A percentile compares a stretch with the other conserved stretches of the same genome.
These are phyloP conservation scores for Eulemur coronatus DNA, from an alignment of 2,797 vertebrate species.

Conservation along the genomic window DNA sequence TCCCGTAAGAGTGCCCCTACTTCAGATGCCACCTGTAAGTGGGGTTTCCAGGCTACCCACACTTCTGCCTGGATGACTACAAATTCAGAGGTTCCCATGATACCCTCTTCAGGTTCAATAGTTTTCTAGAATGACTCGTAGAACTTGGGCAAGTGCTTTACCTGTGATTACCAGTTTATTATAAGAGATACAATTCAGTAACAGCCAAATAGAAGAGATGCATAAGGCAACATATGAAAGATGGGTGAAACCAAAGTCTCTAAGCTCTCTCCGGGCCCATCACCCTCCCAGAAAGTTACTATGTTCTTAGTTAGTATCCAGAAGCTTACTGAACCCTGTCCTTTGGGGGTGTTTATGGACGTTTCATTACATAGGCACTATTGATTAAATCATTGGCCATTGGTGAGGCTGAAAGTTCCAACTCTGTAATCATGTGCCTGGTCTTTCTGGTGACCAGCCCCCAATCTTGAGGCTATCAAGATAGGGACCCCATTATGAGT, in stretches of 20 bases:
- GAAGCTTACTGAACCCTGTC: neutral
- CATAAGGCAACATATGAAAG: neutral
- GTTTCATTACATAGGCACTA: neutral
- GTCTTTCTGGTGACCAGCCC: neutral
- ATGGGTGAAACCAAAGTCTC: neutral
- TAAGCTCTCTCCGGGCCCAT: too few species aligned
- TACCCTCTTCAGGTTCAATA: fast-evolving
- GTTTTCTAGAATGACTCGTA: neutral
- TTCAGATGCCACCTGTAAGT: neutral
- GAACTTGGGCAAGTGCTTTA: neutral
- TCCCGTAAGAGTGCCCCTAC: neutral
- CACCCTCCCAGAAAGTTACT: neutral
- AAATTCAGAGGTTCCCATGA: neutral
- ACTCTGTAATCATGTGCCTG: neutral
- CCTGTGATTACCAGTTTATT: neutral
- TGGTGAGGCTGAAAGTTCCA: neutral
- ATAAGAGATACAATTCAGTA: neutral
- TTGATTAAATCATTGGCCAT: neutral
- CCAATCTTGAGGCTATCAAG: neutral
- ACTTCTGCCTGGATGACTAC: neutral
- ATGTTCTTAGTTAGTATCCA: neutral
- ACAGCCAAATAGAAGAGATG: neutral
- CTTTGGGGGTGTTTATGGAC: neutral
- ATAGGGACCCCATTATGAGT: neutral
- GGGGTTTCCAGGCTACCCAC: neutral